Base-by-base conservation (phyloP, 2,113 vertebrate species). In the Pungitius pungitius region DNA sequence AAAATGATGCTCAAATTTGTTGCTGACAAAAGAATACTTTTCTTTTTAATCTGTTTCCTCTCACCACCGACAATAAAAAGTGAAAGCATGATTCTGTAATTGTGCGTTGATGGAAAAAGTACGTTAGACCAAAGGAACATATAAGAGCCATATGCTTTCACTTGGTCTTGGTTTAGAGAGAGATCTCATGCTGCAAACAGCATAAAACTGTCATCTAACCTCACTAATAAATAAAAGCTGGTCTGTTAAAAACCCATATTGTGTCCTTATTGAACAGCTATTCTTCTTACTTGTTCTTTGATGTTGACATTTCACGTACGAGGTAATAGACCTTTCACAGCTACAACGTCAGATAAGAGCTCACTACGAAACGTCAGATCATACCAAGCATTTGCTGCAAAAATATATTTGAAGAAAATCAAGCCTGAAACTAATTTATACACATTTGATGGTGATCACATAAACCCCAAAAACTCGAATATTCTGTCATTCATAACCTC, bases 121-220 rank as follows among this genome's bases (percentile, higher is more conserved):
- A 47, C 1, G 8, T 39, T 35, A 24, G 61, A 47, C 24, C 5
- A n/a, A 69, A 18, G n/a, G 42, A 57, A 40, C 26, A 49, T 15
- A 17, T 30, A 14, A 33, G 57, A 47, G 65, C 47, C 61, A 70
- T 69, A 70, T 61, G 27, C 61, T 59, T 69, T 78, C 76, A 77
- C 64, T 40, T 84, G 64, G 33, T 61, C 37, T 77, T 64, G n/a
- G 30, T 70, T 84, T 20, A 54, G 79, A 88, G 37, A 67, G 84
- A 78, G 74, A 74, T 78, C 40, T 74, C 47, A 79, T 80, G 26
- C 22, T 27, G 22, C 6, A 18, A 11, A 27, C 37, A 56, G 49
- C 62, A 71, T 42, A 11, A 75, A 71, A 73, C 63, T 62, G 35
- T 33, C 65, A 9, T 70, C 15, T 64, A 26, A 75, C 59, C 59